A percentile compares a stretch with the other conserved stretches of the same genome.
These are phyloP conservation scores for Loxodonta africana DNA, from an alignment of 2,113 vertebrate genomes.

Conservation along the genomic window DNA sequence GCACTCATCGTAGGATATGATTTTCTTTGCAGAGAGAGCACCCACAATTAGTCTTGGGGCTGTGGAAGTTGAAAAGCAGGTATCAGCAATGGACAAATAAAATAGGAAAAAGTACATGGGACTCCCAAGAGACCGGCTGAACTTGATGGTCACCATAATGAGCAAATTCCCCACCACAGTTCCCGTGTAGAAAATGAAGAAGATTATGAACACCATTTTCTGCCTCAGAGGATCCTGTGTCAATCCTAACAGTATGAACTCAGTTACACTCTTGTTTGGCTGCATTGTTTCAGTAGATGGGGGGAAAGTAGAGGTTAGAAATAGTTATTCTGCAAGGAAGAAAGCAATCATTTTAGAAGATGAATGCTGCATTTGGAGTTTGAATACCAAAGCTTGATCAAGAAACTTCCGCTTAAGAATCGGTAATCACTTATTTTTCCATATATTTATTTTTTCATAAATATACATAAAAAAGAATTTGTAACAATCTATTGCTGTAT, in stretches of 20 bases:
- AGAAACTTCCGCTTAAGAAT: background rate
- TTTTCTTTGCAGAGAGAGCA: background rate
- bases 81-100: background rate
- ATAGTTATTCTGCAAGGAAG: background rate
- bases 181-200: too few relatives aligned
- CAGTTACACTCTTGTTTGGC: background rate
- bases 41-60: background rate
- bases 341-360: background rate
- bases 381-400: too few relatives aligned
- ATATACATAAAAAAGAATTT: background rate
- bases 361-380: background rate
- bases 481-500: background rate
- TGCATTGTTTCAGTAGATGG: background rate
- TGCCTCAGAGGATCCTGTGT: too few relatives aligned
- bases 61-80: constrained; percentile 36
- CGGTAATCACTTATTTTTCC: fast-evolving
- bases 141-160: too few relatives aligned
- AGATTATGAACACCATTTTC: too few relatives aligned
- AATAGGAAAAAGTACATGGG: too few relatives aligned
- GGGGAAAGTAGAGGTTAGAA: background rate
- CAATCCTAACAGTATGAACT: background rate
- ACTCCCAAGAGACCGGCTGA: too few relatives aligned
- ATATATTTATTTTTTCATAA: background rate
- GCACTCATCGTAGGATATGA: background rate
- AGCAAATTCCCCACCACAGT: too few relatives aligned